These are phyloP conservation scores for Tetragnatha montana DNA, from an alignment of 2,888 invertebrate genomes.

Conservation along the genomic window DNA sequence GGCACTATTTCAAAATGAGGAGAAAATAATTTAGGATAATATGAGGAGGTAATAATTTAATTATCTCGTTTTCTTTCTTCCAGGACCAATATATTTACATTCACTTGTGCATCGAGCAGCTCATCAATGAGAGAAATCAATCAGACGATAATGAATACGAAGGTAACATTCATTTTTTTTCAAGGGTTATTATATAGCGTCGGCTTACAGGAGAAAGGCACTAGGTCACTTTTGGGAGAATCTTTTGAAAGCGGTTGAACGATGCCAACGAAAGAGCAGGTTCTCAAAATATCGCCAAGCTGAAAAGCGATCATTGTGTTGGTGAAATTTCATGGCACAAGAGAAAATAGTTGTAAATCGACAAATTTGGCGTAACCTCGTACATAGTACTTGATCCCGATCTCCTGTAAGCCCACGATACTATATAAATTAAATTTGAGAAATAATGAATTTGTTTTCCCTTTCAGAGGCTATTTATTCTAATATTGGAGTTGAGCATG, in stretches of 20 bases:
- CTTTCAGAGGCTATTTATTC: constrained; percentile 40
- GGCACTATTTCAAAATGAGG: background rate
- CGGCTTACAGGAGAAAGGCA: background rate
- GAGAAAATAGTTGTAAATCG: background rate
- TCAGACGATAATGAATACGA: constrained; percentile 23
- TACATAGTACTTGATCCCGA: no score
- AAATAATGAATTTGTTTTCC: background rate
- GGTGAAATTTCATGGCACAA: background rate
- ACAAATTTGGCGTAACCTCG: no score
- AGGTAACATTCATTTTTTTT: constrained; percentile 12
- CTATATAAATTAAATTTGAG: background rate
- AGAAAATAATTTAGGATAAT: background rate
- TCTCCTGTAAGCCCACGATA: background rate
- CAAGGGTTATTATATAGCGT: background rate
- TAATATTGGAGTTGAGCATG: constrained; percentile 31
- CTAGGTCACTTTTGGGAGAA: background rate
- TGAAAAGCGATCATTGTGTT: background rate
- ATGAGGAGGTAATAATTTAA: background rate
- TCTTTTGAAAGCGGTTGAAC: background rate
- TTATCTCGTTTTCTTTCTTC: constrained; percentile 72
- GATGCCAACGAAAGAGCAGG: background rate
- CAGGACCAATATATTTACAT: constrained; percentile 79
- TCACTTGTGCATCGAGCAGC: constrained; percentile 77
- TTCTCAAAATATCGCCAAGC: background rate
- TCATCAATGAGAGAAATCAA: constrained; percentile 37